A percentile compares a stretch with the other conserved stretches of the same genome.
Evolutionary conservation across 2,113 vertebrate genomes (phyloP).

Genomic region (Melanotaenia duboulayi): DNA sequence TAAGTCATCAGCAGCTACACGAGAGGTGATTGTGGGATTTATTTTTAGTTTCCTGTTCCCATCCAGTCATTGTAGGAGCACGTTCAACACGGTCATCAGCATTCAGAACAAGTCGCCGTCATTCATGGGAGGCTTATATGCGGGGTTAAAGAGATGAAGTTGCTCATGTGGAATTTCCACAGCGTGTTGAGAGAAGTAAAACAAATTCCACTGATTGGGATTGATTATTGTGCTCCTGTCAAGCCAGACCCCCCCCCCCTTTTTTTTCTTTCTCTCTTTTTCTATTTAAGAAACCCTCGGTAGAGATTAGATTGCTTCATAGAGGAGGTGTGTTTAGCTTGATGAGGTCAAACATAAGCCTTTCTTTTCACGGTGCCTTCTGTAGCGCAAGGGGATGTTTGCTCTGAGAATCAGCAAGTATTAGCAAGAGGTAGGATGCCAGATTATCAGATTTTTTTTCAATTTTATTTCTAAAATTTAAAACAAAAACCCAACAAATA

Average conservation of each 20-base stretch:
- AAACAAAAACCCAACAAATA: neutral
- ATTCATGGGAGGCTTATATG: conserved; percentile 37
- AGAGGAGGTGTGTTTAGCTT: conserved; percentile 47
- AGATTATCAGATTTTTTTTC: conserved; percentile 4
- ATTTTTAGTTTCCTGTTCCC: conserved; percentile 35
- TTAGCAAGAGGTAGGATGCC: conserved; percentile 4
- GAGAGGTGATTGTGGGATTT: conserved; percentile 39
- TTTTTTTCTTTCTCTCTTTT: too few species aligned
- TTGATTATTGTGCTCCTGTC: conserved; percentile 50
- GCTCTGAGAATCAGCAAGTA: conserved; percentile 43
- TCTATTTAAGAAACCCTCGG: conserved; percentile 40
- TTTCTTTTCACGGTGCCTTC: conserved; percentile 83
- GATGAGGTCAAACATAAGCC: conserved; percentile 66
- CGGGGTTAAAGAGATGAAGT: conserved; percentile 36
- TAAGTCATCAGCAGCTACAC: conserved; percentile 56
- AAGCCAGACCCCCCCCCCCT: conserved; percentile 50
- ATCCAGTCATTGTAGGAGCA: conserved; percentile 20
- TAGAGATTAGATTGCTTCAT: conserved; percentile 24
- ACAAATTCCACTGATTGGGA: conserved; percentile 2
- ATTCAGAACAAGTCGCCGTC: conserved; percentile 47
- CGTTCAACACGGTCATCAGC: conserved; percentile 23
- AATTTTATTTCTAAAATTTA: conserved; percentile 5
- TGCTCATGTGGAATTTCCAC: conserved; percentile 23
- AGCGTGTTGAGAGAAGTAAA: conserved; percentile 17
- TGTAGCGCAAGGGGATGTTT: conserved; percentile 49